phyloP scores from a whole-genome alignment of 2,888 invertebrate species.

The Drosophila histrio region DNA sequence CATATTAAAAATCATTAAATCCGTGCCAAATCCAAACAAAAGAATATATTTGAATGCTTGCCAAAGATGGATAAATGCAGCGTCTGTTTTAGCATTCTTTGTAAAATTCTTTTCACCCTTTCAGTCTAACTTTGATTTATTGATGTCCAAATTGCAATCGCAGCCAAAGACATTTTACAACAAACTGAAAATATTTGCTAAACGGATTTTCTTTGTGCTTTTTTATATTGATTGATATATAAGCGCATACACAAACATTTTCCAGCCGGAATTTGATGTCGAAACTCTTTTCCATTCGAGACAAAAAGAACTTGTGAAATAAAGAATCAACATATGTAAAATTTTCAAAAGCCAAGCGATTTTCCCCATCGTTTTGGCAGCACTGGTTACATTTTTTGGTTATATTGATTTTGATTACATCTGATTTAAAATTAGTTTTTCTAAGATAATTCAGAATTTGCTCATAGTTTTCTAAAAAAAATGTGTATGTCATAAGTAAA shows the following conservation, averaged over 20 bases:
- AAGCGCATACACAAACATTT: conserved; percentile 6
- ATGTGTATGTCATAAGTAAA: too few relatives aligned
- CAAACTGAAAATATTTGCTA: conserved; percentile 2
- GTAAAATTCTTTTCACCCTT: background rate
- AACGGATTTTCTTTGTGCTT: conserved; percentile 21
- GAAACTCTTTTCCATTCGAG: background rate
- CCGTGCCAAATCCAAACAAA: background rate
- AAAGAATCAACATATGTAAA: background rate
- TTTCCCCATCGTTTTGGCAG: background rate
- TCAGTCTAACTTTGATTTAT: background rate
- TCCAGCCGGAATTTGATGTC: background rate
- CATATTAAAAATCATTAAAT: background rate
- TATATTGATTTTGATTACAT: background rate
- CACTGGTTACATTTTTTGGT: background rate
- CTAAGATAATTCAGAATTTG: too few relatives aligned
- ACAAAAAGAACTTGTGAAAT: background rate
- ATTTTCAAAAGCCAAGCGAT: too few relatives aligned
- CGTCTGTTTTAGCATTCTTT: background rate
- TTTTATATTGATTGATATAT: conserved; percentile 16
- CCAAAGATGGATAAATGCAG: background rate
- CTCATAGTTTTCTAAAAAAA: too few relatives aligned
- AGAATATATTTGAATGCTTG: background rate
- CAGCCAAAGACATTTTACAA: conserved; percentile 1
- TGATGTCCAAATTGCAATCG: background rate
- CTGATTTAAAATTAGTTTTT: too few relatives aligned